Evolutionary conservation across 2,113 vertebrate species (phyloP).

Genomic region (Melierax canorus): DNA sequence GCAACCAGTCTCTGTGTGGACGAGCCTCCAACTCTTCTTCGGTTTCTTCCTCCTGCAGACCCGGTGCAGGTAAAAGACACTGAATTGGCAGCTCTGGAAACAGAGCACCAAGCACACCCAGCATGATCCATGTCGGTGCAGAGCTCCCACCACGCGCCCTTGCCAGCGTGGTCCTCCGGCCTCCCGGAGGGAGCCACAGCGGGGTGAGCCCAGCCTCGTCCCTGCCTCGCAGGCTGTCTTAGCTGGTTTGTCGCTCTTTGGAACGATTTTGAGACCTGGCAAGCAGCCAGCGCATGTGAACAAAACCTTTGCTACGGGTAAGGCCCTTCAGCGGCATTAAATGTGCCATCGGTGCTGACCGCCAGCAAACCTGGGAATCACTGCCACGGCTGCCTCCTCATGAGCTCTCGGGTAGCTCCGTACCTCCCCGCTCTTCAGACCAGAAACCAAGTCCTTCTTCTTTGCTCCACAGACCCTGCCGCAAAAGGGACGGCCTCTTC

Average conservation of each 20-base stretch:
- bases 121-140: rapidly evolving
- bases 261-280: background rate
- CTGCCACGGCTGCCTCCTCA: background rate
- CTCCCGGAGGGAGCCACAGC: background rate
- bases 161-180: background rate
- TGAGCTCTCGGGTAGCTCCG: background rate
- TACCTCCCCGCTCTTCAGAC: background rate
- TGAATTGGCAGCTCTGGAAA: background rate
- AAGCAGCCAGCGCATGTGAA: background rate
- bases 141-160: background rate
- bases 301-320: background rate
- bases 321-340: background rate
- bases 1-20: background rate
- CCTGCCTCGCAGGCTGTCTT: background rate
- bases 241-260: background rate
- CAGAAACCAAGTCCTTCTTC: background rate
- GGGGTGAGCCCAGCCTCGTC: background rate
- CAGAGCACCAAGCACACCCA: background rate
- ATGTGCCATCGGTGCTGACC: background rate
- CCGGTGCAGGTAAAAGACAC: background rate
- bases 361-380: background rate
- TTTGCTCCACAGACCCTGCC: background rate
- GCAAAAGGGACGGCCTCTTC: background rate
- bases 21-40: background rate
- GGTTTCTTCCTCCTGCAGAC: background rate